Evolutionary conservation across 2,888 invertebrate species (phyloP), one percentile per base, ranked within the genome.

Genomic region (Dastarcus helophoroides): DNA sequence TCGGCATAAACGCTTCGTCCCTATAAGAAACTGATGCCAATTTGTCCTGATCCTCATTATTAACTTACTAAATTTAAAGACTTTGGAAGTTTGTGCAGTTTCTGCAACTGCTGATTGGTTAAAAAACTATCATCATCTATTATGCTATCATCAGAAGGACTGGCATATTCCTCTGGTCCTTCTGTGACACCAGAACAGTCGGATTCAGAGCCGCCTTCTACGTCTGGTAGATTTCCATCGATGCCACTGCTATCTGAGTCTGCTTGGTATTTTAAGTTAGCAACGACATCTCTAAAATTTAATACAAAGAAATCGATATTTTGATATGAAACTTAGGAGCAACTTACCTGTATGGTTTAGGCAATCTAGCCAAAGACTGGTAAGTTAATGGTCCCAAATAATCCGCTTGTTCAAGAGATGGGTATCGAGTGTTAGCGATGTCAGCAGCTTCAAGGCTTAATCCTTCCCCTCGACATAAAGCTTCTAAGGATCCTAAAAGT

Each of bases 331-430:
- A 7, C 3, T 21, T 31, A 2, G 12, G 8, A 13, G 33, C 7
- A 26, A 26, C 16, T 48, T 60, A 76, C 73, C 78, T 72, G 47
- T 86, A 86, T 1, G 82, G 81, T 48, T 84, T 84, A 5, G 86
- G 86, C 31, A 88, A 56, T 35, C 86, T 69, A 0, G 84, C 80
- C 63, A 86, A 70, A 7, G 83, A 83, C 55, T 86, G 84, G 53
- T 88, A 88, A 13, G 86, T 88, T 31, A 86, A 55, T 0, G 86
- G 86, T 3, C 86, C 86, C 6, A 79, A 78, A 47, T 88, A 88
- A 55, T 88, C 86, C 7, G 78, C 76, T 39, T 81, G 78, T 33
- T 77, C 73, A 3, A 83, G 53, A 35, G 71, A 70, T 1, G 69
- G 66, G 63, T 81, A 82, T 32, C 79, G 69, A 4, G 58, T 60